Conservation (phyloP, 37 sponge, comb jelly and placozoan species). For the Haliclona indistincta region DNA sequence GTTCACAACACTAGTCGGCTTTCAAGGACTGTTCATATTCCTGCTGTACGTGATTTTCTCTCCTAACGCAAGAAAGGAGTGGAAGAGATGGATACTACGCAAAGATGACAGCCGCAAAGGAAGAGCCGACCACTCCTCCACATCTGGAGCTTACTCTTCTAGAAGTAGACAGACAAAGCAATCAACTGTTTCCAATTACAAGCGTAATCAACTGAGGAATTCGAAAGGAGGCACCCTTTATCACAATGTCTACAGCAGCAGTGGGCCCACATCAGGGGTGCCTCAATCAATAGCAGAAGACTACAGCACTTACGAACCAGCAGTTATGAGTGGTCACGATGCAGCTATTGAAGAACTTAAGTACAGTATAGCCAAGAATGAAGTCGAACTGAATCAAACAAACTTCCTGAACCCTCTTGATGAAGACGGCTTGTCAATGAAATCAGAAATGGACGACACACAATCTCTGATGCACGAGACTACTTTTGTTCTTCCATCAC, state of each 20-base stretch:
- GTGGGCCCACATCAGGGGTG: background rate
- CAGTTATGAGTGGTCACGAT: background rate
- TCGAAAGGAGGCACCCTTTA: background rate
- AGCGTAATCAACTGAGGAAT: background rate
- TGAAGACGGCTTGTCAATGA: background rate
- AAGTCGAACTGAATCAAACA: background rate
- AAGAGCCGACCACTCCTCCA: background rate
- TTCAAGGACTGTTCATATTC: constrained; percentile 47
- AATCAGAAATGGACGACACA: background rate
- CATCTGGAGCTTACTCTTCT: background rate
- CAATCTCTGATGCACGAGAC: background rate
- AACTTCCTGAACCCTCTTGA: constrained; percentile 3
- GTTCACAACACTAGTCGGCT: constrained; percentile 30
- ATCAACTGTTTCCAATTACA: background rate
- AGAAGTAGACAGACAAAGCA: background rate
- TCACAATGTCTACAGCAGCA: background rate
- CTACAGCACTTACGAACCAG: background rate
- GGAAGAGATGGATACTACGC: constrained; percentile 27
- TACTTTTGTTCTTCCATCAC: background rate
- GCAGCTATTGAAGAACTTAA: background rate
- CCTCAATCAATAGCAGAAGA: background rate
- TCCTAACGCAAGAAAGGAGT: constrained; percentile 31
- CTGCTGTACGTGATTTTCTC: constrained; percentile 25
- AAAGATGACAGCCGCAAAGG: background rate
- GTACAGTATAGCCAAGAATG: background rate